Percentiles rank a stretch among this genome's conserved stretches.
Conservation (phyloP, 2,113 vertebrate genomes). For the Crotalus horridus region DNA sequence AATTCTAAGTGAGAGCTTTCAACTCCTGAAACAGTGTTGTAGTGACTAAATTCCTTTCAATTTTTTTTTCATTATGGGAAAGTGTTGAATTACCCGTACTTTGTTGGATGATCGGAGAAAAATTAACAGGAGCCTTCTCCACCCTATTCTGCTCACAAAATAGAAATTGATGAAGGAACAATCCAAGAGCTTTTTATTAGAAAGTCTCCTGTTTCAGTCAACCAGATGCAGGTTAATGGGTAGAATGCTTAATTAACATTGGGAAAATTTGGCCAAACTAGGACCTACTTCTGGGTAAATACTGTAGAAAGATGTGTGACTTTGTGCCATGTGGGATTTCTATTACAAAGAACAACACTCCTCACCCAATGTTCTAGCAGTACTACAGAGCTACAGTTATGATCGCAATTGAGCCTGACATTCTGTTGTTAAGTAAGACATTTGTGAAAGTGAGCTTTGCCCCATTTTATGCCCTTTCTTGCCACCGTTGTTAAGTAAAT, state of each 20-base stretch:
- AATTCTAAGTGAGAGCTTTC: neutral
- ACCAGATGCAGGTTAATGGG: neutral
- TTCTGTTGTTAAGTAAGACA: neutral
- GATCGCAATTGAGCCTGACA: neutral
- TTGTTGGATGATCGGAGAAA: neutral
- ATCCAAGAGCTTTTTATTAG: neutral
- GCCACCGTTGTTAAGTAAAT: neutral
- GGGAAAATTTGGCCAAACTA: neutral
- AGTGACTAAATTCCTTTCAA: neutral
- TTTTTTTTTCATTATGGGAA: neutral
- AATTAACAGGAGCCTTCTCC: neutral
- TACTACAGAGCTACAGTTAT: neutral
- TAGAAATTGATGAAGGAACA: neutral
- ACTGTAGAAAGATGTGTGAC: neutral
- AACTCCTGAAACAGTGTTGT: neutral
- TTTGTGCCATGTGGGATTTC: neutral
- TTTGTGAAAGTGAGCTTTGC: neutral
- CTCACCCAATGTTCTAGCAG: neutral
- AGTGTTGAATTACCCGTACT: neutral
- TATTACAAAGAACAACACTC: neutral
- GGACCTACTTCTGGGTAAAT: neutral
- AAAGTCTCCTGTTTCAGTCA: neutral
- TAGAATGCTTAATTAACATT: neutral
- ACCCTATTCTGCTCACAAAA: neutral
- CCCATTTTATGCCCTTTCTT: neutral